These are phyloP conservation scores for Microcebus ravelobensis DNA, from an alignment of 2,113 vertebrate genomes.

Conservation along the genomic window DNA sequence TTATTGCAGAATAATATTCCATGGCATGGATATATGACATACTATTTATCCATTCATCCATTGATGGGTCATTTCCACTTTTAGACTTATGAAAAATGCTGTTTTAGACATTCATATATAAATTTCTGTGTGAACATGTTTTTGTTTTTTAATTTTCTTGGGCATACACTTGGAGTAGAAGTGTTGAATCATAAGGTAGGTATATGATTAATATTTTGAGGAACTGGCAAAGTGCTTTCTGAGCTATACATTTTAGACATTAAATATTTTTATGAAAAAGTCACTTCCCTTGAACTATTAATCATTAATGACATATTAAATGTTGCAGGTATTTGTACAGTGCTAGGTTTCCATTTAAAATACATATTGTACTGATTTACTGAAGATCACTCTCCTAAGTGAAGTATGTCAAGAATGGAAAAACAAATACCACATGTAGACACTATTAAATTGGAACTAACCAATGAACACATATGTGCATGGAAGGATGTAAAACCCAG, in stretches of 20 bases:
- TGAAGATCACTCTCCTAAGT: neutral
- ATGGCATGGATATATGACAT: neutral
- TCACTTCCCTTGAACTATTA: neutral
- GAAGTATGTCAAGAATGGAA: no score
- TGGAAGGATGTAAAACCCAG: no score
- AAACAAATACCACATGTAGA: no score
- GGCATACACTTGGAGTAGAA: neutral
- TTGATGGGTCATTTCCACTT: neutral
- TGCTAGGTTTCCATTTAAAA: neutral
- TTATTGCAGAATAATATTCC: neutral
- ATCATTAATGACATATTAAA: neutral
- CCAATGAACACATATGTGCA: no score
- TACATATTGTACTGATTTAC: neutral
- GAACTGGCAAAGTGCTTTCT: neutral
- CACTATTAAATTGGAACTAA: no score
- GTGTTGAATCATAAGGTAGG: neutral
- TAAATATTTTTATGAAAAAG: neutral
- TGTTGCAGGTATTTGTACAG: neutral
- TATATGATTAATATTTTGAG: neutral
- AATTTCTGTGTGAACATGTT: neutral
- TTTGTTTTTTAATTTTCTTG: neutral
- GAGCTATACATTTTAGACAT: neutral
- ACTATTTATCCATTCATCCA: neutral
- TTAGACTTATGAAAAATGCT: neutral
- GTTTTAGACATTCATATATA: neutral